Base-by-base conservation (phyloP, 1,140 invertebrate genomes). In the Drosophila burlai region DNA sequence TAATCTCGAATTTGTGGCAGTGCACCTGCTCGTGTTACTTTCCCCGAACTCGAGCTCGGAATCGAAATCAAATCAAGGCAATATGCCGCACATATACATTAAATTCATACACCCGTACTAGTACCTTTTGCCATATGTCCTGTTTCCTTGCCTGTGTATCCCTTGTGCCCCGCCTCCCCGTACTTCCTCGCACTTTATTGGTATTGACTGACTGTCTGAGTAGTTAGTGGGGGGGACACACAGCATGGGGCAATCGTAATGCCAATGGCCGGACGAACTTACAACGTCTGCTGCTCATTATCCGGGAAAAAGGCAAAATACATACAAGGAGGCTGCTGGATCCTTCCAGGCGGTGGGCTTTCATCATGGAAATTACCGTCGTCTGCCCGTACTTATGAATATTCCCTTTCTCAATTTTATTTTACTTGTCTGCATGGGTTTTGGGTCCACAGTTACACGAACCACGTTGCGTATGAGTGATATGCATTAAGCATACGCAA, bases 161-260 rank as follows among this genome's bases (percentile, higher is more conserved):
- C 38, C 45, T 16, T 38, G 69, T 67, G 36, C 34, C 43, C 7
- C 29, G 15, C 45, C 46, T 9, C 11, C 7, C 18, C 24, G 18
- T 31, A 40, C 54, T 38, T 40, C 36, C 21, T 16, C 5, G 34
- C 65, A 65, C 45, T 69, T 72, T 79, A 69, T 64, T 63, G 77
- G 34, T 87, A 79, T 89, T 89, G 84, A 90, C 78, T 79, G 66
- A 81, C 69, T 84, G 84, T 90, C 84, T 89, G 85, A 77, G 79
- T 65, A 43, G 67, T 46, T 73, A 57, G 42, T 58, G 11, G 43
- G 43, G 18, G 52, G 45, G 42, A 52, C 13, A 15, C 46, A 49
- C 47, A 36, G 43, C 64, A 71, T 52, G 54, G 45, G 50, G 46
- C 58, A 46, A 24, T 43, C 47, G 73, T 45, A 49, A 46, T 69